Conservation (phyloP, 23 tunicate species). For the Phallusia fumigata region DNA sequence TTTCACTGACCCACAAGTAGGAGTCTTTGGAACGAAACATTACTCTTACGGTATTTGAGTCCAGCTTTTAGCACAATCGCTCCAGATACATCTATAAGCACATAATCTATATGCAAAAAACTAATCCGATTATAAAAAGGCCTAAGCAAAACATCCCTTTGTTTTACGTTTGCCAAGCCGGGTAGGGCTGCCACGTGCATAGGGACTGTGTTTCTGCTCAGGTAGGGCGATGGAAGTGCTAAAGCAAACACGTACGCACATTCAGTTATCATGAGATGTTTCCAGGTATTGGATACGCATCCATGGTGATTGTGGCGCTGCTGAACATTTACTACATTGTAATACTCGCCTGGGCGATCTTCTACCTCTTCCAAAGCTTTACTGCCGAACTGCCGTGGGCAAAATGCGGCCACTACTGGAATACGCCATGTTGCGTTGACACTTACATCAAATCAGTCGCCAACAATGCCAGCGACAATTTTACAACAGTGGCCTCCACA, state of each 20-base stretch:
- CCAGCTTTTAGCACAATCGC: too few relatives aligned
- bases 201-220: too few relatives aligned
- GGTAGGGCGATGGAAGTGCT: too few relatives aligned
- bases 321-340: constrained; percentile 99
- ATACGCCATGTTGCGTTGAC: constrained; percentile 92
- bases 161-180: too few relatives aligned
- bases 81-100: too few relatives aligned
- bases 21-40: too few relatives aligned
- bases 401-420: constrained; percentile 98
- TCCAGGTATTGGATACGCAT: constrained; percentile 99
- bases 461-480: background rate
- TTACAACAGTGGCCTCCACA: constrained; percentile 28
- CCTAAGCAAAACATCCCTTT: too few relatives aligned
- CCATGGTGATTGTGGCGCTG: constrained; percentile 95
- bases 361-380: constrained; percentile 98
- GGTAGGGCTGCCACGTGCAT: too few relatives aligned
- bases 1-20: too few relatives aligned
- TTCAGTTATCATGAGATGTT: constrained; percentile 51
- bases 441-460: constrained; percentile 22
- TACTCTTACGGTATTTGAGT: too few relatives aligned
- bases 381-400: constrained; percentile 98
- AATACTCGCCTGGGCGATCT: constrained; percentile 99
- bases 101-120: too few relatives aligned
- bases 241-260: background rate
- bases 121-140: too few relatives aligned